phyloP scores from a whole-genome alignment of 2,113 vertebrate genomes.

The Rhinoderma darwinii region DNA sequence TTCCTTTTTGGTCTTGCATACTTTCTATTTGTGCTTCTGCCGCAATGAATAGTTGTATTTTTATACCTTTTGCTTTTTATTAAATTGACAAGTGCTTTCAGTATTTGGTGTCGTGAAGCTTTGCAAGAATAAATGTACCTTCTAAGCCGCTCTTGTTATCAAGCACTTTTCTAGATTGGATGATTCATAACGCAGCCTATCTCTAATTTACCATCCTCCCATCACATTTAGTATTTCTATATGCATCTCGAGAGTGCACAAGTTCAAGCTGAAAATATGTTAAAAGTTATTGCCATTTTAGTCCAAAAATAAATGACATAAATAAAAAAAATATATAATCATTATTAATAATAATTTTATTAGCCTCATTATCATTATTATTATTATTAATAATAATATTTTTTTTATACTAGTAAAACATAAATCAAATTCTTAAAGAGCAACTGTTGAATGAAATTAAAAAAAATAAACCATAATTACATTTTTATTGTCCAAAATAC shows the following conservation, averaged over 20 bases:
- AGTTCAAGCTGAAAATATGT: neutral
- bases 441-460: too few relatives aligned
- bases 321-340: neutral
- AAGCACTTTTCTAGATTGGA: slow-evolving; percentile 32
- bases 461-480: too few relatives aligned
- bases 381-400: neutral
- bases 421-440: too few relatives aligned
- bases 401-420: too few relatives aligned
- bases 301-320: neutral
- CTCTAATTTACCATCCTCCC: slow-evolving; percentile 21
- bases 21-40: slow-evolving; percentile 36
- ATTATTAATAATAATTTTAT: neutral
- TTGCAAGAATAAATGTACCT: slow-evolving; percentile 27
- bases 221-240: neutral
- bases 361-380: neutral
- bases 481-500: too few relatives aligned
- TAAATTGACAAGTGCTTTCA: slow-evolving; percentile 23
- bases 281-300: neutral
- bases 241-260: neutral
- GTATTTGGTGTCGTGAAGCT: slow-evolving; percentile 23
- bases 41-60: slow-evolving; percentile 51
- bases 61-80: slow-evolving; percentile 32
- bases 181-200: neutral
- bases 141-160: slow-evolving; percentile 12
- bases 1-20: slow-evolving; percentile 14